Percentiles rank a stretch among this genome's conserved stretches.
Evolutionary conservation across 37 sponge, comb jelly and placozoan species (phyloP).

Genomic region (Aplysina aerophoba): DNA sequence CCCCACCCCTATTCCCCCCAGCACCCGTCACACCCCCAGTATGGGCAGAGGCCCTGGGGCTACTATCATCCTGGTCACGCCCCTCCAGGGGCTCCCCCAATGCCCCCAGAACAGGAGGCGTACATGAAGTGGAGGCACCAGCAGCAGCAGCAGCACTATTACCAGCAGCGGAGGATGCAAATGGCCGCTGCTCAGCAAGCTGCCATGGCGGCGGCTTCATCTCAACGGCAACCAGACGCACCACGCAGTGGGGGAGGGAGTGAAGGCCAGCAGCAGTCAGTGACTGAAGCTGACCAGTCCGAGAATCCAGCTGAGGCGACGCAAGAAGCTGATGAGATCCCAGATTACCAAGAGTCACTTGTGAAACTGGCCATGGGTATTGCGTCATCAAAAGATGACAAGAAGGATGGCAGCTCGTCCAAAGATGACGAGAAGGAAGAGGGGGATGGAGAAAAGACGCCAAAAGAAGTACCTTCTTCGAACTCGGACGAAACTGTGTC

Average conservation of each 20-base stretch:
- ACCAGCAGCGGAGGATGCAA: not conserved
- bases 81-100: not conserved
- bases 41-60: not conserved
- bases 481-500: constrained; percentile 26
- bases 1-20: not conserved
- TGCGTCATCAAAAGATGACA: constrained; percentile 3
- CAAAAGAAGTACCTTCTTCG: not conserved
- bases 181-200: not conserved
- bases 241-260: not conserved
- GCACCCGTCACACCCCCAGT: not conserved
- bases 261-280: not conserved
- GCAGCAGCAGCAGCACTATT: constrained; percentile 32
- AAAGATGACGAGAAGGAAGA: constrained; percentile 8
- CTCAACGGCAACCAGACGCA: not conserved
- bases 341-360: constrained; percentile 51
- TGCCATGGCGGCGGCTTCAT: not conserved
- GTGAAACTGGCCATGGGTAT: constrained; percentile 32
- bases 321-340: constrained; percentile 41
- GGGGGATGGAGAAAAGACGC: not conserved
- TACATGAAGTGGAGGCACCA: constrained; percentile 19
- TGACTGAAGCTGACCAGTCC: not conserved
- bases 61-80: not conserved
- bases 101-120: constrained; percentile 37
- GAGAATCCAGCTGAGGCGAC: not conserved
- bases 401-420: not conserved